Conservation (phyloP, 2,888 invertebrate genomes). For the Drosophila falleni region DNA sequence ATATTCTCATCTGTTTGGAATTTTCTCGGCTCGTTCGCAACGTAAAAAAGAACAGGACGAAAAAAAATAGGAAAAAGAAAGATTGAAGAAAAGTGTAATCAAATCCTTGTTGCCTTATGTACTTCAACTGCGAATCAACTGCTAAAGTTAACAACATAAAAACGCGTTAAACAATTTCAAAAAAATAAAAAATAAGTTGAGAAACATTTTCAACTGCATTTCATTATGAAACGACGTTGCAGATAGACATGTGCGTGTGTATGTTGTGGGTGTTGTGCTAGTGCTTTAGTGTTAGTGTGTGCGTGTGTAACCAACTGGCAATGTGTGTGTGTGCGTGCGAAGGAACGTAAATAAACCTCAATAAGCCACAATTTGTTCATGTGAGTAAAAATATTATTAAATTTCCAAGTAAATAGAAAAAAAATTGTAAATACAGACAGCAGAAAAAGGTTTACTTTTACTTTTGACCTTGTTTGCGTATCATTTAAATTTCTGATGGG, state of each 20-base stretch:
- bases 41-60: constrained; percentile 21
- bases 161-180: constrained; percentile 27
- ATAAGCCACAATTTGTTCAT: constrained; percentile 66
- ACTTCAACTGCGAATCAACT: constrained; percentile 33
- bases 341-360: constrained; percentile 74
- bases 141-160: constrained; percentile 42
- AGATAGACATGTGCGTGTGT: constrained; percentile 58
- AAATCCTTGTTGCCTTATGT: constrained; percentile 72
- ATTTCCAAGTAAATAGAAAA: constrained; percentile 4
- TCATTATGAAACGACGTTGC: constrained; percentile 67
- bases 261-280: constrained; percentile 21
- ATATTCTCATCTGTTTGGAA: constrained; percentile 74
- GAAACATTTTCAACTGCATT: constrained; percentile 40
- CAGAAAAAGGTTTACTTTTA: constrained; percentile 21
- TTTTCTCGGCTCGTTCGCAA: constrained; percentile 69
- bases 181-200: constrained; percentile 3
- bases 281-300: constrained; percentile 8
- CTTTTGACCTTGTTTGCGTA: constrained; percentile 43
- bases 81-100: constrained; percentile 43
- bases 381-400: constrained; percentile 59
- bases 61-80: constrained; percentile 30
- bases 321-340: constrained; percentile 20
- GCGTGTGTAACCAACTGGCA: constrained; percentile 5
- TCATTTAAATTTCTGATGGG: constrained; percentile 11
- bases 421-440: background rate